phyloP scores from a whole-genome alignment of 2,888 invertebrate species.

The Parapristionchus giblindavisi region DNA sequence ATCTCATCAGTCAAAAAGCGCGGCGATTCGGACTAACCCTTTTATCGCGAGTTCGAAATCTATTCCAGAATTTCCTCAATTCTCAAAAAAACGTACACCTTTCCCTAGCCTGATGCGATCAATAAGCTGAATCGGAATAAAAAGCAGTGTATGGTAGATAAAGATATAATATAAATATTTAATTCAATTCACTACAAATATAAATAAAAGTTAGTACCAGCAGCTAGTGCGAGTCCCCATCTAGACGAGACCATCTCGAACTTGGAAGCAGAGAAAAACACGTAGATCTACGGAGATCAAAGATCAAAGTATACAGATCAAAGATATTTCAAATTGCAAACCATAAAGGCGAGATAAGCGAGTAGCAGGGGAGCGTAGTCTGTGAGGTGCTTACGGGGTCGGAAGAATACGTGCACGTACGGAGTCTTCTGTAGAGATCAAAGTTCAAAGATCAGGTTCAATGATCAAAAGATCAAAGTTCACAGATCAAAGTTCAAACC shows the following conservation, averaged over 20 bases:
- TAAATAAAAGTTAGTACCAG: slow-evolving; percentile 74
- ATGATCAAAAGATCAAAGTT: background rate
- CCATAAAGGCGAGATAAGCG: slow-evolving; percentile 59
- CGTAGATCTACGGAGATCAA: slow-evolving; percentile 50
- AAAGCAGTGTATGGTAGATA: too few species aligned
- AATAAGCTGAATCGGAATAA: too few species aligned
- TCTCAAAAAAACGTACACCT: too few species aligned
- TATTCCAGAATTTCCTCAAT: too few species aligned
- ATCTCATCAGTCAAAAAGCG: too few species aligned
- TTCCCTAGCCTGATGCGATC: too few species aligned
- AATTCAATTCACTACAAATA: background rate
- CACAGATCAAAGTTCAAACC: too few species aligned
- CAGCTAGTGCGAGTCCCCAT: slow-evolving; percentile 85
- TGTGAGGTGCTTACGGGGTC: slow-evolving; percentile 61
- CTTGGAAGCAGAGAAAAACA: slow-evolving; percentile 76
- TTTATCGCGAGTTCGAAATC: too few species aligned
- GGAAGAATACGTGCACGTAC: slow-evolving; percentile 64
- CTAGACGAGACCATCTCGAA: slow-evolving; percentile 91
- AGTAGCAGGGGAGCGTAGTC: slow-evolving; percentile 61
- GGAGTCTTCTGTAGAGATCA: slow-evolving; percentile 43
- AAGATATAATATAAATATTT: background rate
- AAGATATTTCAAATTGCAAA: slow-evolving; percentile 10
- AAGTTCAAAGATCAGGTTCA: slow-evolving; percentile 12
- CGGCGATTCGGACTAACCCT: too few species aligned
- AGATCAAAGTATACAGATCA: slow-evolving; percentile 19